Base-by-base conservation (phyloP, 1,140 invertebrate species). In the Euura saliciscinereae region DNA sequence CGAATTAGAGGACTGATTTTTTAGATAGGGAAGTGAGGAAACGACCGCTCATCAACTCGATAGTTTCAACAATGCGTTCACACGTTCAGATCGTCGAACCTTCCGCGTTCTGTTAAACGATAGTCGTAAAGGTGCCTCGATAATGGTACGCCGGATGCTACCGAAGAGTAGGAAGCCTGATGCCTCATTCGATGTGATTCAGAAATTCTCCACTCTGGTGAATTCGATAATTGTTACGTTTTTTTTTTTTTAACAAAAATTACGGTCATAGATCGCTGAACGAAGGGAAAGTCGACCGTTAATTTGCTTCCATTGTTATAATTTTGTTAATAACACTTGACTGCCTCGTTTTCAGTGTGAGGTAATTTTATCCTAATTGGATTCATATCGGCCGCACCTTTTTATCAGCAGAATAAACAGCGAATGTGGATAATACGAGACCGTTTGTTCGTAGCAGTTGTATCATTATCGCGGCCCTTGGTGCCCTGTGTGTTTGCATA, bases 1-100 rank as follows among this genome's bases (percentile, higher is more conserved):
- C 65, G 72, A 65, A 76, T 79, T 75, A 46, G 68, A 69, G 11
- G 44, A 4, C 68, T 59, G 51, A 59, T 6, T 59, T n/a, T 59
- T 59, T 1, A 59, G 51, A 59, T 59, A 59, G 51, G 51, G 13
- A 59, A 59, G 51, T 59, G 8, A 8, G 51, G 51, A 59, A 59
- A 59, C 51, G 6, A n/a, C 51, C 6, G 51, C 51, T 59, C 10
- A 59, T 59, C 51, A n/a, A 3, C 8, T n/a, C 51, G 51, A 59
- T 59, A 2, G 10, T 59, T 59, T 59, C 51, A 59, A 59, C 51
- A 59, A 59, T 59, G 51, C 51, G 6, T 59, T 59, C 51, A 59
- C 51, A 59, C 51, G 51, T 59, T 59, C 3, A 59, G 8, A 59
- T 59, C 51, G 51, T n/a, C 51, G 8, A 59, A 59, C 13, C 13